Conservation (phyloP, 2,888 invertebrate species). For the Lepas anatifera region DNA sequence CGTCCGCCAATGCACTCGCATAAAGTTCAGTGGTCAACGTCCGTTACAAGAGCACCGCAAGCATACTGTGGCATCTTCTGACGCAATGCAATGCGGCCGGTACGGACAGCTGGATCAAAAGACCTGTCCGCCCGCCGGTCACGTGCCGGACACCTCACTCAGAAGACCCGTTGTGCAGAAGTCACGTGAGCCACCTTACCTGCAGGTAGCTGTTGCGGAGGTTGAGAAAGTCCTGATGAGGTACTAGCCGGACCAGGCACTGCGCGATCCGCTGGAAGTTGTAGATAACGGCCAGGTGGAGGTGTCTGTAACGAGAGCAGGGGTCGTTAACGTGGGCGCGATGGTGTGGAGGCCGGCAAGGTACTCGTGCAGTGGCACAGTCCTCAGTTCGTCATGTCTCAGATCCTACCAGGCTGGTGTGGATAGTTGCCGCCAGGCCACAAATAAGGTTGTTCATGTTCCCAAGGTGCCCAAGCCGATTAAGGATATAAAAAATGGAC, state of each 20-base stretch:
- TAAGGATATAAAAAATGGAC: too few relatives aligned
- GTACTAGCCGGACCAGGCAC: constrained; percentile 61
- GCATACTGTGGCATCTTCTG: background rate
- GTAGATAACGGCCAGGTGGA: constrained; percentile 73
- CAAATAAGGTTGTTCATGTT: too few relatives aligned
- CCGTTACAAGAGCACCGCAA: background rate
- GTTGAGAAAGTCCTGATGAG: constrained; percentile 62
- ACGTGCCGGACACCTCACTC: too few relatives aligned
- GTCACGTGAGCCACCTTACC: background rate
- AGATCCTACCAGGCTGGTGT: too few relatives aligned
- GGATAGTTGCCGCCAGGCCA: too few relatives aligned
- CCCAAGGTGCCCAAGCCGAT: too few relatives aligned
- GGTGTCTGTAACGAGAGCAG: constrained; percentile 46
- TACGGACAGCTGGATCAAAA: background rate
- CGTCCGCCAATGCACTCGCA: too few relatives aligned
- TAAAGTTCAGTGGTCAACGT: background rate
- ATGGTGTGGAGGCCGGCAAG: too few relatives aligned
- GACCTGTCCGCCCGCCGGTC: background rate
- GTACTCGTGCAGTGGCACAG: too few relatives aligned
- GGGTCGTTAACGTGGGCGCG: background rate
- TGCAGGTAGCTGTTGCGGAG: constrained; percentile 52
- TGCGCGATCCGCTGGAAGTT: constrained; percentile 60
- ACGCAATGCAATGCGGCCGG: background rate
- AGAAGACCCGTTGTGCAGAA: background rate
- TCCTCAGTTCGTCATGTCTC: too few relatives aligned